Conservation (phyloP, 35 echinoderm and acorn worm genomes). For the Strongylocentrotus purpuratus region DNA sequence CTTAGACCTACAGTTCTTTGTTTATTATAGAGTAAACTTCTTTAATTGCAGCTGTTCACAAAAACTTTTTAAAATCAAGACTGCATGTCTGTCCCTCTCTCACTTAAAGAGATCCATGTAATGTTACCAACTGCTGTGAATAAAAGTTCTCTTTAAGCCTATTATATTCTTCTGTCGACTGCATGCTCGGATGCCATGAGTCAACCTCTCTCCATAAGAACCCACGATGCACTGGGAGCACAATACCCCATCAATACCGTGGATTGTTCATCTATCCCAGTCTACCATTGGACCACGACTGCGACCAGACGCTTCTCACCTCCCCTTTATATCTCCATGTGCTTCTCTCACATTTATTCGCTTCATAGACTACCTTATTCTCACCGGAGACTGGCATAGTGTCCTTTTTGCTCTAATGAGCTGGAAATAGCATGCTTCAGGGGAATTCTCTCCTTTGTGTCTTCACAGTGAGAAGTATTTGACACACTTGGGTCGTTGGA, state of each 20-base stretch:
- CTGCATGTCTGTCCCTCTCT: background rate
- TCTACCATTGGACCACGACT: background rate
- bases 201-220: background rate
- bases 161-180: background rate
- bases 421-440: conserved; percentile 8
- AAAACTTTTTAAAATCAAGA: too few relatives aligned
- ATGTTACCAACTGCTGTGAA: background rate
- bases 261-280: background rate
- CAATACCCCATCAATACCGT: background rate
- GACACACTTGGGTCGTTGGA: background rate
- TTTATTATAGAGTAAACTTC: too few relatives aligned
- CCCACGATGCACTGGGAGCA: conserved; percentile 14
- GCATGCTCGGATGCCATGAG: background rate
- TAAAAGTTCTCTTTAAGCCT: background rate
- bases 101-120: background rate
- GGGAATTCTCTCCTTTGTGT: background rate
- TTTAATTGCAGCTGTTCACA: too few relatives aligned
- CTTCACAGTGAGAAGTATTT: background rate
- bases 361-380: background rate
- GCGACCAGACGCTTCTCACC: background rate
- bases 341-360: background rate
- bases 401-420: background rate
- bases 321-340: background rate
- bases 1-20: too few relatives aligned
- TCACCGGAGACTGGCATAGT: background rate